These are phyloP conservation scores for Drosophila parthenogenetica DNA, from an alignment of 2,888 invertebrate genomes.

Conservation along the genomic window DNA sequence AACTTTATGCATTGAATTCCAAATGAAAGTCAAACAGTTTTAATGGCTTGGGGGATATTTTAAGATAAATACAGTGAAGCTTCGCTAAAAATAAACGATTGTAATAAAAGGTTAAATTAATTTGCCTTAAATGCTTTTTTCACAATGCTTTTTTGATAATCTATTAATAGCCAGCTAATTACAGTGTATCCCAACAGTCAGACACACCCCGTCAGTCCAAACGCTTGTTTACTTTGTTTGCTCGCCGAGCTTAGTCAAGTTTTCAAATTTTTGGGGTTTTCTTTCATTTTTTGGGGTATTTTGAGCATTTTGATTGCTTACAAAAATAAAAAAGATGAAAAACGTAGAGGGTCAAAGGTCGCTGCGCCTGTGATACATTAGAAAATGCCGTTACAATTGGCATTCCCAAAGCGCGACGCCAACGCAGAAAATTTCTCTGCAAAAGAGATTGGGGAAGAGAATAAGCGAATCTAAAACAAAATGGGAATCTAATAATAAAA, in stretches of 20 bases:
- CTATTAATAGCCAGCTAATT: neutral
- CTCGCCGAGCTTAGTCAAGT: slow-evolving; percentile 4
- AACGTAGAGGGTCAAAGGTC: slow-evolving; percentile 35
- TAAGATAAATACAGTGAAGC: too few relatives aligned
- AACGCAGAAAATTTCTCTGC: slow-evolving; percentile 32
- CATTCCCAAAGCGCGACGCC: slow-evolving; percentile 24
- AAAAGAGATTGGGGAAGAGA: neutral
- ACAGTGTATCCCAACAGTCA: slow-evolving; percentile 9
- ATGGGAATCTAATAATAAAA: slow-evolving; percentile 60
- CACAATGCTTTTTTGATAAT: neutral
- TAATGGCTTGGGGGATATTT: too few relatives aligned
- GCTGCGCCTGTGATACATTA: slow-evolving; percentile 33
- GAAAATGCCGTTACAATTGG: slow-evolving; percentile 32
- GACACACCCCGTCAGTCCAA: neutral
- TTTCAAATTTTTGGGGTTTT: slow-evolving; percentile 13
- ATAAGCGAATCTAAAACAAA: neutral
- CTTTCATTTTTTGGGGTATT: slow-evolving; percentile 7
- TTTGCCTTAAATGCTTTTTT: neutral
- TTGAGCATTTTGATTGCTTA: slow-evolving; percentile 11
- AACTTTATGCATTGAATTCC: too few relatives aligned
- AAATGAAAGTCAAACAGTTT: too few relatives aligned
- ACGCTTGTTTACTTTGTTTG: slow-evolving; percentile 14
- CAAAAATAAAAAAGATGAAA: slow-evolving; percentile 46
- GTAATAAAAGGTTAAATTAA: too few relatives aligned
- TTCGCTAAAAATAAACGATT: too few relatives aligned